Base-by-base conservation (phyloP, 1,140 invertebrate genomes). In the Trichonephila clavipes region DNA sequence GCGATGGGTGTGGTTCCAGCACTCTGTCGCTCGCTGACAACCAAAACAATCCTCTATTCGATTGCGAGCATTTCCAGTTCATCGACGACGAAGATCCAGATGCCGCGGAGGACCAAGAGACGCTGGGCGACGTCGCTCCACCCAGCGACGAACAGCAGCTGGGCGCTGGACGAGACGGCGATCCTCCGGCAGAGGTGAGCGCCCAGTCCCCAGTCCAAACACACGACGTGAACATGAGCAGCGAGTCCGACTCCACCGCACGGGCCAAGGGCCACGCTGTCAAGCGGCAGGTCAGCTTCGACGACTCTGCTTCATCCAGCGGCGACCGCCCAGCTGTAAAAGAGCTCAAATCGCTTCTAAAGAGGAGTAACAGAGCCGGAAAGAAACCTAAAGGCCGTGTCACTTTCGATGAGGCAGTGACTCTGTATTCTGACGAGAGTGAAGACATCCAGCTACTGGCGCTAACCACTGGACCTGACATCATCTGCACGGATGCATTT, bases 1-100 rank as follows among this genome's bases (percentile, higher is more conserved):
- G 87, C 81, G 87, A 86, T 69, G 92, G 92, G 88, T 90, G 87
- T 89, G 87, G 93, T 69, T 66, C 87, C 24, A 62, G 51, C 72
- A 19, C 51, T 62, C 40, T 21, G 34, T 24, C 51, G 28, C 72
- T 44, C 88, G 61, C 34, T 28, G 18, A 51, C 69, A n/a, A 77
- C 44, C 28, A 82, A 28, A 82, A 90, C 88, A 90, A 61, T 64
- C 21, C 66, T 21, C 59, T 64, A 58, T 89, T 94, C 62, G 88
- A 94, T 77, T 94, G 93, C 72, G 93, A 94, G 58, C 93, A 94
- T 87, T 94, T 94, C 28, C 93, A 90, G 88, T 94, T 89, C 88
- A 94, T 94, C 16, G 93, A 94, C 88, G 93, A 94, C 51, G 92
- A 93, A 3, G 83, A 77, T 10, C 61, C 19, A n/a, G 69, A 81